Evolutionary conservation across 2,113 vertebrate species (phyloP).

Genomic region (Vimba vimba): DNA sequence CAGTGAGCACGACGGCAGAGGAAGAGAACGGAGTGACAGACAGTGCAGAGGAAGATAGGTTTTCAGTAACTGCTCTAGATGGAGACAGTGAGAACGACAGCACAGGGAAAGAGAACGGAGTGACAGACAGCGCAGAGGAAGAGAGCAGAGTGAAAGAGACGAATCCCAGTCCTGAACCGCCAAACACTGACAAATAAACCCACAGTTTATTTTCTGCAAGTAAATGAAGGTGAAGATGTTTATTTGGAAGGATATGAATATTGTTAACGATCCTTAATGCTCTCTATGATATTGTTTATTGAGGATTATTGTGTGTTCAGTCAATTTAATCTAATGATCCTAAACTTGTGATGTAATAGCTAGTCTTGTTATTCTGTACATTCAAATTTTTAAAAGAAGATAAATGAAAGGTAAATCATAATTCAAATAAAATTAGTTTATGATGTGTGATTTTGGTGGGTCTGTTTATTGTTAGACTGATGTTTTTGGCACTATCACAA

Average conservation of each 20-base stretch:
- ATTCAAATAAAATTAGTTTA: neutral
- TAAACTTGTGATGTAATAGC: neutral
- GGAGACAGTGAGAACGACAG: too few species aligned
- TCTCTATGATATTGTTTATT: neutral
- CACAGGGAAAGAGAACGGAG: too few species aligned
- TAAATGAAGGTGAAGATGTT: neutral
- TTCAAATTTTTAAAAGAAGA: too few species aligned
- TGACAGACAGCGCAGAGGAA: too few species aligned
- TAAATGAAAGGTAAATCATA: neutral
- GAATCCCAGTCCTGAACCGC: neutral
- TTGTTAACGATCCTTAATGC: too few species aligned
- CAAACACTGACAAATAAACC: neutral
- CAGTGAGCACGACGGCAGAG: too few species aligned
- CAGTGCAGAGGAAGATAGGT: too few species aligned
- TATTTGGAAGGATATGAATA: neutral
- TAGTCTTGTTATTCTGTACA: too few species aligned
- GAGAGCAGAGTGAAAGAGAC: too few species aligned
- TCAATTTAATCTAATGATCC: neutral
- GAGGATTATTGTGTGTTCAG: neutral
- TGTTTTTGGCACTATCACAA: neutral
- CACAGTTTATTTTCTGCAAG: neutral
- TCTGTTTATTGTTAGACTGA: constrained; percentile 14
- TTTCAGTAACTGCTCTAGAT: too few species aligned
- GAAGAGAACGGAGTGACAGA: too few species aligned
- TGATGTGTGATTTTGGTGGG: neutral